Conservation (phyloP, 1,140 invertebrate species). For the Zaprionus ghesquierei region DNA sequence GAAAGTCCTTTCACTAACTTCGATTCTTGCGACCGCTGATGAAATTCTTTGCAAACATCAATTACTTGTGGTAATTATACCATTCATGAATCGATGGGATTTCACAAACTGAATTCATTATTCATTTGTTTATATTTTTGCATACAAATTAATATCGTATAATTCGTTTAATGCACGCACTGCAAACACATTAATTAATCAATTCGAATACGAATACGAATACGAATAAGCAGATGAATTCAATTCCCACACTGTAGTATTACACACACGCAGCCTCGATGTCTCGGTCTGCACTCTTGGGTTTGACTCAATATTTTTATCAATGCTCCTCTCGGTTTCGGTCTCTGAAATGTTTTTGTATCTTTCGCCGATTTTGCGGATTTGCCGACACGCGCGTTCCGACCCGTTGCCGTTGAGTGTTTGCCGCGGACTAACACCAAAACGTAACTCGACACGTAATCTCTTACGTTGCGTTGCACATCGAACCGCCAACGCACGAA, state of each 20-base stretch:
- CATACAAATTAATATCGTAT: neutral
- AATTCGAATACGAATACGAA: conserved; percentile 4
- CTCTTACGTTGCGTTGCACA: conserved; percentile 43
- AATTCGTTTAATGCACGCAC: conserved; percentile 1
- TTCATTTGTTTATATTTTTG: conserved; percentile 29
- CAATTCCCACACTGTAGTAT: conserved; percentile 18
- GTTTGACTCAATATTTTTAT: conserved; percentile 46
- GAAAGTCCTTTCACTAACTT: conserved; percentile 59
- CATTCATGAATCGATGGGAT: conserved; percentile 9
- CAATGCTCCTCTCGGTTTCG: conserved; percentile 43
- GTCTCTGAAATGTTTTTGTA: conserved; percentile 51
- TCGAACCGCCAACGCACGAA: conserved; percentile 45
- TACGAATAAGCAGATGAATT: conserved; percentile 14
- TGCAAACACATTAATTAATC: neutral
- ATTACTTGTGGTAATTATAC: neutral
- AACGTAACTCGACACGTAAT: conserved; percentile 38
- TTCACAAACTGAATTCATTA: conserved; percentile 17
- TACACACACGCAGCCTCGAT: conserved; percentile 15
- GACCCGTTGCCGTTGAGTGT: conserved; percentile 64
- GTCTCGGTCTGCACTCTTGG: conserved; percentile 33
- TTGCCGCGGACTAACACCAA: conserved; percentile 40
- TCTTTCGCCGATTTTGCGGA: conserved; percentile 40
- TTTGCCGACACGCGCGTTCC: conserved; percentile 58
- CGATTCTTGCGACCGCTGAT: conserved; percentile 14
- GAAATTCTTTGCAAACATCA: conserved; percentile 26